Base-by-base conservation (phyloP, 2,113 vertebrate species). In the Peromyscus leucopus region DNA sequence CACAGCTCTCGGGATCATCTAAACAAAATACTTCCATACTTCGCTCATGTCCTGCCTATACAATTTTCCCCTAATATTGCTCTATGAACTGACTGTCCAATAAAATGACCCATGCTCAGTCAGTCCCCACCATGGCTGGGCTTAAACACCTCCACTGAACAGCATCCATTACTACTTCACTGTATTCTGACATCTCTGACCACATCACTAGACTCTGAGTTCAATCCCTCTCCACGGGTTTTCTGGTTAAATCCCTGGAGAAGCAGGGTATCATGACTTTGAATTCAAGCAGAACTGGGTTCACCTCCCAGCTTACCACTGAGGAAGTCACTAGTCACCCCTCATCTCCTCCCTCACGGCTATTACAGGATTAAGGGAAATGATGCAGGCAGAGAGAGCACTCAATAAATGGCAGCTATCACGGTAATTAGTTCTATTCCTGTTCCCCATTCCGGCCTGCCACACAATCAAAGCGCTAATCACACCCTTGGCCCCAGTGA, bases 391-490 rank as follows among this genome's bases (percentile, higher is more conserved):
- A 59, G 42, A 84, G 69, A 31, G 57, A 86, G 91, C 74, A 55
- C n/a, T 84, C 22, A 9, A 91, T 55, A 59, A 83, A 75, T 8
- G 36, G 80, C 88, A 96, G 51, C 75, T 82, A 87, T 93, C 87
- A 67, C 16, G 69, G 74, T 59, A 83, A 84, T 91, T 71, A 90
- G 63, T 63, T 96, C 93, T 90, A 84, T 94, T 92, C 93, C 83
- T 84, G 69, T 75, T 96, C 83, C 79, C 69, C 79, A 65, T 87
- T 87, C 83, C 4, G 5, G 72, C 57, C 80, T 51, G 15, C 90
- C 33, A 31, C 42, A 2, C 71, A 67, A 90, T 89, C 89, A 90
- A 83, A 96, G 91, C 3, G 24, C 84, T 91, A 78, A 71, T 93
- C 65, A 65, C 55, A 87, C 39, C 71, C 51, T 26, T 46, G 48